Conservation (phyloP, 1,140 invertebrate genomes). For the Cydia splendana region DNA sequence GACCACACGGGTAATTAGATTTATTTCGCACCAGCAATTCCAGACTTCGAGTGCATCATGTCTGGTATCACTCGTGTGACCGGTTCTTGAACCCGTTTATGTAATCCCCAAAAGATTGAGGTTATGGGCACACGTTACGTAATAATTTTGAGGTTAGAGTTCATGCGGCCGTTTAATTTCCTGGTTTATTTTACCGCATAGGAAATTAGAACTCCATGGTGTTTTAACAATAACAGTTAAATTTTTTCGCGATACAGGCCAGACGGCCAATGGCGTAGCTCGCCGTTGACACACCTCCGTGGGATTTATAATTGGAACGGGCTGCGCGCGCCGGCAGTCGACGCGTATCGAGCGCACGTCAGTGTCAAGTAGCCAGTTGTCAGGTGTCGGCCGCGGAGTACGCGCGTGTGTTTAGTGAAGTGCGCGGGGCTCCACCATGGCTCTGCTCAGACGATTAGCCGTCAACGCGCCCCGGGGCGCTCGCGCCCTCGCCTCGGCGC, state of each 20-base stretch:
- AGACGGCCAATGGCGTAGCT: constrained; percentile 55
- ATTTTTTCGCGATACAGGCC: constrained; percentile 42
- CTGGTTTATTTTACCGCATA: neutral
- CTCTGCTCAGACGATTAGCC: constrained; percentile 70
- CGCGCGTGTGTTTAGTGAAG: constrained; percentile 59
- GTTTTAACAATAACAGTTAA: neutral
- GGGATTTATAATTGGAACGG: constrained; percentile 71
- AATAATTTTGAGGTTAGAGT: constrained; percentile 13
- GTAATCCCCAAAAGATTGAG: constrained; percentile 33
- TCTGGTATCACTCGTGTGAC: neutral
- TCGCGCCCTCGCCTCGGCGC: constrained; percentile 59
- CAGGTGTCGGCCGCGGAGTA: constrained; percentile 58
- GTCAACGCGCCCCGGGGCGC: constrained; percentile 61
- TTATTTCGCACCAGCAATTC: neutral
- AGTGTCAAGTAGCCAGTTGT: constrained; percentile 61
- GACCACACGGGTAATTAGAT: constrained; percentile 12
- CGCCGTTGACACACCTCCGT: constrained; percentile 68
- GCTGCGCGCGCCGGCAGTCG: constrained; percentile 63
- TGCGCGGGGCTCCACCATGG: constrained; percentile 65
- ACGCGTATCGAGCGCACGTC: constrained; percentile 66
- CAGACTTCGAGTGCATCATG: neutral
- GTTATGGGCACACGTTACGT: constrained; percentile 34
- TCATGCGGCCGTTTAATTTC: neutral
- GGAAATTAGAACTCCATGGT: constrained; percentile 9
- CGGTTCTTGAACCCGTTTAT: constrained; percentile 32